Base-by-base conservation (phyloP, 2,113 vertebrate species). In the Psettodes erumei region DNA sequence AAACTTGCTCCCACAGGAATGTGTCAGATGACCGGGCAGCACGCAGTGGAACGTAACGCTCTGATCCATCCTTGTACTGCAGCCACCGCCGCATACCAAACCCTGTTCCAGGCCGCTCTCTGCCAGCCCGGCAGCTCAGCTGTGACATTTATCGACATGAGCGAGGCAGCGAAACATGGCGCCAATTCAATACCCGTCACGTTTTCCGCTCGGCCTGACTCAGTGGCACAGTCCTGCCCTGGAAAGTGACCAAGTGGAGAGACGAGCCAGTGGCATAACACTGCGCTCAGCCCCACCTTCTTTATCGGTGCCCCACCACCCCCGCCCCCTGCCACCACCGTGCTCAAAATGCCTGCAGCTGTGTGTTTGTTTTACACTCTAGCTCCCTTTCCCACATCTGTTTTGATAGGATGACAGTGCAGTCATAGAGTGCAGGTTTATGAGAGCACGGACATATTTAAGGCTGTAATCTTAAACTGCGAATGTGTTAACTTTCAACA, bases 251-350 rank as follows among this genome's bases (percentile, higher is more conserved):
- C 71, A 79, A 69, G 71, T 25, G 60, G 73, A 23, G 12, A 6
- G 68, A 75, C 51, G 12, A 58, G 53, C 77, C 62, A 68, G 10
- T 77, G 83, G 65, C 60, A 65, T 33, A 75, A 83, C 76, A 58
- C 25, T 7, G 19, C 18, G 1, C 23, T 19, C 38, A 47, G 55
- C 60, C 63, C 28, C 77, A 65, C 73, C 77, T 65, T 51, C 60
- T 74, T 85, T 89, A 90, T 90, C 87, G 78, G 77, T 13, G n/a
- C 70, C 40, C n/a, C 13, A n/a, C n/a, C n/a, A n/a, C n/a, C n/a
- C n/a, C n/a, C n/a, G n/a, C n/a, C n/a, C n/a, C n/a, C n/a, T n/a
- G n/a, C n/a, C n/a, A n/a, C 23, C 58, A 59, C 59, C 30, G 55
- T 72, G n/a, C n/a, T n/a, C 64, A 50, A 13, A 54, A 47, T 2